Percentiles rank a stretch among this genome's conserved stretches.
Evolutionary conservation across 2,797 vertebrate genomes (phyloP).

Genomic region (Periparus ater): DNA sequence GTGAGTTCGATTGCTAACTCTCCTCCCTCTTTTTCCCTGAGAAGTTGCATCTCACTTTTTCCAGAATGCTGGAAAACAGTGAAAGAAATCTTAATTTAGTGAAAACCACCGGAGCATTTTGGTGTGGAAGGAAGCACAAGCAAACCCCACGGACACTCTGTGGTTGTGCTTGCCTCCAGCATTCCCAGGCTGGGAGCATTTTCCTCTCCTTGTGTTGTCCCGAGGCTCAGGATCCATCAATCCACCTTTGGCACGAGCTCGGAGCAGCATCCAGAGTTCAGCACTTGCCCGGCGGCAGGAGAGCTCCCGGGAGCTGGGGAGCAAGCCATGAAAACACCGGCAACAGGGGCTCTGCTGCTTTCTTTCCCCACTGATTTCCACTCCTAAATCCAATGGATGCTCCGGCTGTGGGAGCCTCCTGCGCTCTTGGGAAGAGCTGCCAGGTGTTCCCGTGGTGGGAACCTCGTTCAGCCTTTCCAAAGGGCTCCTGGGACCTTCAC

Average conservation of each 20-base stretch:
- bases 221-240: fast-evolving
- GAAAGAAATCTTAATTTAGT: neutral
- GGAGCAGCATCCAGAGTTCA: neutral
- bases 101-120: neutral
- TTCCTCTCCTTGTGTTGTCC: neutral
- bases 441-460: neutral
- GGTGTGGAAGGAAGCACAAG: neutral
- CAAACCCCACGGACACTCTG: neutral
- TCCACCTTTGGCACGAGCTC: neutral
- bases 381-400: neutral
- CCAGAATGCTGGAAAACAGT: neutral
- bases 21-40: neutral
- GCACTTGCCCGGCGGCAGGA: neutral
- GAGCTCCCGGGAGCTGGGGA: neutral
- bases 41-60: neutral
- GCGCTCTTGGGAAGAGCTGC: neutral
- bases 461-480: neutral
- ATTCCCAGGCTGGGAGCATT: neutral
- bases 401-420: neutral
- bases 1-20: neutral
- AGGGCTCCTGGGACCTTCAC: neutral
- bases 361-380: neutral
- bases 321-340: fast-evolving
- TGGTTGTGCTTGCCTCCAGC: neutral
- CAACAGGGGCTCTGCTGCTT: neutral